Conservation (phyloP, 2,888 invertebrate genomes). For the Drosophila merina region DNA sequence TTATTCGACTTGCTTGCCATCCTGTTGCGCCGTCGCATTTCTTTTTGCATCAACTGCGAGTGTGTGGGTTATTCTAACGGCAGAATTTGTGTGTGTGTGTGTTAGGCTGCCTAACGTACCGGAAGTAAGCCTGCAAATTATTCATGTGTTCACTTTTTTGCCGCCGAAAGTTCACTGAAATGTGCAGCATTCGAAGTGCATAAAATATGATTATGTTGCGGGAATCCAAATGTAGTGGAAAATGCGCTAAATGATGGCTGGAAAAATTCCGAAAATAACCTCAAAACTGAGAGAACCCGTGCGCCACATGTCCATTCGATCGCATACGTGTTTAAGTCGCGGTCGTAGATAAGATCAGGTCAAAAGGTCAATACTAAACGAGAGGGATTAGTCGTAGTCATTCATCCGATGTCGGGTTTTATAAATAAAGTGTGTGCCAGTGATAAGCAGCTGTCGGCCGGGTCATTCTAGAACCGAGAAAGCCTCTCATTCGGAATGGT, state of each 20-base stretch:
- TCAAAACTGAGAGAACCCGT: slow-evolving; percentile 30
- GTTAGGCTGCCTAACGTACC: slow-evolving; percentile 56
- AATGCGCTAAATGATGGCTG: slow-evolving; percentile 6
- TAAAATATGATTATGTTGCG: slow-evolving; percentile 34
- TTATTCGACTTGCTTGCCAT: slow-evolving; percentile 43
- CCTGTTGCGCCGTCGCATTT: slow-evolving; percentile 78
- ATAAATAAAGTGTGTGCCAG: slow-evolving; percentile 37
- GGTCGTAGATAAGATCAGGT: slow-evolving; percentile 40
- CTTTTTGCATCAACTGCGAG: slow-evolving; percentile 10
- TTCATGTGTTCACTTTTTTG: slow-evolving; percentile 43
- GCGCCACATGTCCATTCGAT: slow-evolving; percentile 26
- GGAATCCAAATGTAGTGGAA: slow-evolving; percentile 8
- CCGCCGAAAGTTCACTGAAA: slow-evolving; percentile 36
- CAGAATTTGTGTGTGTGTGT: neutral
- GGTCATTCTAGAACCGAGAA: slow-evolving; percentile 7
- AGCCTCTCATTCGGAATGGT: neutral
- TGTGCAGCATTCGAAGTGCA: slow-evolving; percentile 35
- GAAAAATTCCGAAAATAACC: slow-evolving; percentile 36
- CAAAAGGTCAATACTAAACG: slow-evolving; percentile 35
- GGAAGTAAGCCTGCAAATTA: slow-evolving; percentile 61
- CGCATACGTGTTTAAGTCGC: slow-evolving; percentile 40
- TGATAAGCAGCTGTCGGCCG: slow-evolving; percentile 21
- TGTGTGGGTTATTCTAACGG: slow-evolving; percentile 21
- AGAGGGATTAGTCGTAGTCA: slow-evolving; percentile 26
- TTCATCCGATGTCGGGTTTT: slow-evolving; percentile 35